Percentiles rank a stretch among this genome's conserved stretches.
Evolutionary conservation across 2,113 vertebrate species (phyloP).

Genomic region (Chroicocephalus ridibundus): DNA sequence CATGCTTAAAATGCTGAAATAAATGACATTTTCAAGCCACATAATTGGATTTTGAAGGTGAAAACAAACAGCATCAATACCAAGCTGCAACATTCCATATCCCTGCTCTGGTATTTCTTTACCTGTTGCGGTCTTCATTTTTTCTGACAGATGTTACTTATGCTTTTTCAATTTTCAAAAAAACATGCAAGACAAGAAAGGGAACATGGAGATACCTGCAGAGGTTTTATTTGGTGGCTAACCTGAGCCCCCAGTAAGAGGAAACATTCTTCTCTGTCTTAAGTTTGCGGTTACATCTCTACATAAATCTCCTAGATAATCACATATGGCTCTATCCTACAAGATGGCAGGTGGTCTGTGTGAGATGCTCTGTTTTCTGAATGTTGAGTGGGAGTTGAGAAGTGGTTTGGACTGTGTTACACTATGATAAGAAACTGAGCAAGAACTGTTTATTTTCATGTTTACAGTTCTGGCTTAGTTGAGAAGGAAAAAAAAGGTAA

Average conservation of each 20-base stretch:
- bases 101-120: neutral
- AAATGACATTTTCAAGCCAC: neutral
- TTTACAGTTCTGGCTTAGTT: slow-evolving; percentile 24
- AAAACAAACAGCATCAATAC: neutral
- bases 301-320: neutral
- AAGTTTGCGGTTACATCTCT: neutral
- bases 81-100: neutral
- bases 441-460: slow-evolving; percentile 34
- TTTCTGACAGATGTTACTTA: neutral
- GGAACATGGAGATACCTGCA: neutral
- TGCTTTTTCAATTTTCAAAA: neutral
- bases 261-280: neutral
- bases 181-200: neutral
- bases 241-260: neutral
- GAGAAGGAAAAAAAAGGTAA: neutral
- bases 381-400: slow-evolving; percentile 43
- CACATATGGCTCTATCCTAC: slow-evolving; percentile 1
- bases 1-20: neutral
- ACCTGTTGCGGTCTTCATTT: neutral
- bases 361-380: slow-evolving; percentile 40
- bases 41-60: neutral
- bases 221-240: neutral
- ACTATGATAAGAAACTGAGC: slow-evolving; percentile 18
- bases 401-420: neutral
- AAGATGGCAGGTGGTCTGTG: slow-evolving; percentile 32